Conservation (phyloP, 2,888 invertebrate species). For the Adineta ricciae region DNA sequence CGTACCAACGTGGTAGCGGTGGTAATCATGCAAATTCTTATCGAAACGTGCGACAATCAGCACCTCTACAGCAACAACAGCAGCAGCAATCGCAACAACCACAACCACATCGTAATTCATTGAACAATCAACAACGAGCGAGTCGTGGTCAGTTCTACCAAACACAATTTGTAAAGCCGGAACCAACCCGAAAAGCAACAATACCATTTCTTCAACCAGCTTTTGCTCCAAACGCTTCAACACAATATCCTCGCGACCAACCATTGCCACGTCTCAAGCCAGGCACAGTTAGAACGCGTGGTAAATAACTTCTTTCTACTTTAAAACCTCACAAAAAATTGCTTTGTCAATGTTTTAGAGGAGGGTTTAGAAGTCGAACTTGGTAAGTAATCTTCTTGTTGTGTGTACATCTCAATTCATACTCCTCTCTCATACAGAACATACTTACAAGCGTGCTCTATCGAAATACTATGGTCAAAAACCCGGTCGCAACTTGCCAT, state of each 20-base stretch:
- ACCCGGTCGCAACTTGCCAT: background rate
- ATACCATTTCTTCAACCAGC: conserved; percentile 23
- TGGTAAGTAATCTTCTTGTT: background rate
- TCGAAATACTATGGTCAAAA: conserved; percentile 21
- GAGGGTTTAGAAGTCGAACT: conserved; percentile 15
- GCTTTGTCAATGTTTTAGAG: background rate
- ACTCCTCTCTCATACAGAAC: background rate
- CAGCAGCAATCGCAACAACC: background rate
- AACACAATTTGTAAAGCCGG: conserved; percentile 16
- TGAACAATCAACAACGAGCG: background rate
- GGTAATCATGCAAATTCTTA: background rate
- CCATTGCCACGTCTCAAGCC: conserved; percentile 5
- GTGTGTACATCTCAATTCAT: too few species aligned
- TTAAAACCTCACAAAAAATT: background rate
- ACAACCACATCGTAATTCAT: background rate
- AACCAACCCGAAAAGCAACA: conserved; percentile 8
- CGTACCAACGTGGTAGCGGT: background rate
- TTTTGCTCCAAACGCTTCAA: background rate
- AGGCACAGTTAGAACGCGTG: conserved; percentile 6
- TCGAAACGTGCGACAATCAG: background rate
- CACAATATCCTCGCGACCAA: conserved; percentile 18
- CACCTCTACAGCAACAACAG: background rate
- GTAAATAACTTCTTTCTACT: background rate
- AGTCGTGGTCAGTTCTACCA: background rate
- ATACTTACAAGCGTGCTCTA: background rate